These are phyloP conservation scores for Mus minutoides DNA, from an alignment of 2,797 vertebrate species.

Conservation along the genomic window DNA sequence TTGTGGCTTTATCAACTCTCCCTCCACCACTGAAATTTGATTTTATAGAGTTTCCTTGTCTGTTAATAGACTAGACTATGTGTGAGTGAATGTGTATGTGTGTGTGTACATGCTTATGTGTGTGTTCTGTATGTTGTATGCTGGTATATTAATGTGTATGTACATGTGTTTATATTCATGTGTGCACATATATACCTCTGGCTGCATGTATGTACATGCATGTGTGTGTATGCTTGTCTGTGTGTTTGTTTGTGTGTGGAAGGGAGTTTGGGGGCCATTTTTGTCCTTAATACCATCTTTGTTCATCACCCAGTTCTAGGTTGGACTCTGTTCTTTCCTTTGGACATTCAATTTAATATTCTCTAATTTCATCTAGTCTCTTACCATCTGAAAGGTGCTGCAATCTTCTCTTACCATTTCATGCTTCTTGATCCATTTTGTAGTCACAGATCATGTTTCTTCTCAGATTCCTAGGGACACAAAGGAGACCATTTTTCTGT, in stretches of 20 bases:
- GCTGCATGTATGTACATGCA: too few species aligned
- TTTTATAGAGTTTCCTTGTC: neutral
- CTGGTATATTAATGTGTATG: too few species aligned
- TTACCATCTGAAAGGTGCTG: neutral
- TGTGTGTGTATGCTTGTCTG: neutral
- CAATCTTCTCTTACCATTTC: neutral
- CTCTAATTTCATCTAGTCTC: neutral
- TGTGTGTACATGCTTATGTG: too few species aligned
- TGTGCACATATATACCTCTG: neutral
- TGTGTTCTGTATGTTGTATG: too few species aligned
- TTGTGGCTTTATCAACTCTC: too few species aligned
- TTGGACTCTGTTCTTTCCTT: neutral
- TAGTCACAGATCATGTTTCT: neutral
- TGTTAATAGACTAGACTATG: neutral
- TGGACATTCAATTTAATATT: neutral
- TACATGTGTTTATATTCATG: too few species aligned
- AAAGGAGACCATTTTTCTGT: neutral
- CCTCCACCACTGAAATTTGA: too few species aligned
- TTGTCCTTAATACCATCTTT: neutral
- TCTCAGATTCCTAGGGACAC: neutral
- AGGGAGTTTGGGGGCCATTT: neutral
- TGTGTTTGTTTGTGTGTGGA: neutral
- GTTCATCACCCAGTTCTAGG: neutral
- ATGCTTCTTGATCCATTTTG: neutral
- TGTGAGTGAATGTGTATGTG: neutral